These are phyloP conservation scores for Phania funesta DNA, from an alignment of 2,888 invertebrate species.

Conservation along the genomic window DNA sequence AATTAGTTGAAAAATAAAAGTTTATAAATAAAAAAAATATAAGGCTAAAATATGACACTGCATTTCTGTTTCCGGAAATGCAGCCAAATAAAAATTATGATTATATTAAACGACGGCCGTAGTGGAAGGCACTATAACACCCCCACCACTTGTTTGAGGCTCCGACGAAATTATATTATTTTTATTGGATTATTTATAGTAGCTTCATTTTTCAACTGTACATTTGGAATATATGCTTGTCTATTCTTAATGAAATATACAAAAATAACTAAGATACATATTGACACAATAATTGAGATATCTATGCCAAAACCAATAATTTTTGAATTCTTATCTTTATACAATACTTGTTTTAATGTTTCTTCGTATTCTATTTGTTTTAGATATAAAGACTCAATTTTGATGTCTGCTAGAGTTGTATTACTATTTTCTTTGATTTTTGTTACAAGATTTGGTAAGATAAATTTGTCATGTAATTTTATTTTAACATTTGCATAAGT, in stretches of 20 bases:
- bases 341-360: not conserved
- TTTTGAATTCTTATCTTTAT: not conserved
- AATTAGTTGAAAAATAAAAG: no score
- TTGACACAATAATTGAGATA: not conserved
- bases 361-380: not conserved
- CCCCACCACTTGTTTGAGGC: no score
- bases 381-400: not conserved
- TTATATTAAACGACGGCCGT: no score
- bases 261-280: not conserved
- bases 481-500: not conserved
- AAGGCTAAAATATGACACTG: no score
- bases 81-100: no score
- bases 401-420: not conserved
- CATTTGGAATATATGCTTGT: not conserved
- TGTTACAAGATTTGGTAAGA: not conserved
- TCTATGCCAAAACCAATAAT: not conserved
- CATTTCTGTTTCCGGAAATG: no score
- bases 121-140: no score
- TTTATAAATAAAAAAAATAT: no score
- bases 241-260: not conserved
- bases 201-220: constrained; percentile 1
- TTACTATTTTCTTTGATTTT: not conserved
- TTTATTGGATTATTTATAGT: not conserved
- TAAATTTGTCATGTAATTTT: not conserved
- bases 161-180: not conserved